Evolutionary conservation across 2,113 vertebrate species (phyloP).

Genomic region (Syngnathus scovelli): DNA sequence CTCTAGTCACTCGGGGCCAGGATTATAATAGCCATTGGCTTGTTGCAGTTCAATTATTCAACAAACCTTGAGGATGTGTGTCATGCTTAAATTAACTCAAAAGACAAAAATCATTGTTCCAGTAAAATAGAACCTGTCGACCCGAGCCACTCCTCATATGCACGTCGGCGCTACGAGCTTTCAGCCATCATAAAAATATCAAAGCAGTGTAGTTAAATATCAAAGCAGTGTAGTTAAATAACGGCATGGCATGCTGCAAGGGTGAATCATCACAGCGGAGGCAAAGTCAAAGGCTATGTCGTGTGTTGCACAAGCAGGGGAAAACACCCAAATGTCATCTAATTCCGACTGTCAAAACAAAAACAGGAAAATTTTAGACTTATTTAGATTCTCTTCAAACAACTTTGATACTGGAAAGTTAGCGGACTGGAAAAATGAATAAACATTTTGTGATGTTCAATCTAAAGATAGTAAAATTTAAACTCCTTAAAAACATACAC

Average conservation of each 20-base stretch:
- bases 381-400: neutral
- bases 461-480: neutral
- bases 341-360: neutral
- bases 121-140: constrained; percentile 13
- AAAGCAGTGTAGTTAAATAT: constrained; percentile 44
- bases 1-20: constrained; percentile 28
- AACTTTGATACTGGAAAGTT: neutral
- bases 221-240: constrained; percentile 43
- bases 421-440: neutral
- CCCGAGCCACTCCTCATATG: constrained; percentile 35
- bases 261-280: constrained; percentile 11
- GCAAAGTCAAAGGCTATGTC: neutral
- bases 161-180: constrained; percentile 27
- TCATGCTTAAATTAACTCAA: constrained; percentile 37
- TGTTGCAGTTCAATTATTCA: constrained; percentile 59
- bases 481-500: neutral
- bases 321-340: neutral
- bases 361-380: neutral
- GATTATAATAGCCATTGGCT: constrained; percentile 50
- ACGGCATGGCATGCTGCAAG: constrained; percentile 24
- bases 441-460: neutral
- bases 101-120: constrained; percentile 13
- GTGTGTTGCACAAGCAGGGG: neutral
- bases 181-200: constrained; percentile 43
- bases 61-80: constrained; percentile 41